Percentiles rank a stretch among this genome's conserved stretches.
Conservation (phyloP, 1,140 invertebrate species). For the Hylaeus anthracinus region DNA sequence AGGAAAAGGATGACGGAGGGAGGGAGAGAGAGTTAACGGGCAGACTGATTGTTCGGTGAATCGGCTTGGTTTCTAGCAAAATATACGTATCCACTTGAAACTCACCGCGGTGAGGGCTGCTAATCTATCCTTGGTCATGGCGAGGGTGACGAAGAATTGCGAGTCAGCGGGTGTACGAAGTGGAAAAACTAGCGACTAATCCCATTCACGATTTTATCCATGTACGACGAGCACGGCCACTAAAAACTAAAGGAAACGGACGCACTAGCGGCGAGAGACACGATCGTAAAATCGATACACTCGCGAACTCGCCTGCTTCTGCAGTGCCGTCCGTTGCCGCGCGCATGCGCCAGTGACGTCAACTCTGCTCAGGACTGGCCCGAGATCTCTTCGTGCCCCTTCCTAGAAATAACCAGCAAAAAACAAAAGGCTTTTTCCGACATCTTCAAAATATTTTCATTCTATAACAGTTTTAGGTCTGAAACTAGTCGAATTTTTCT, state of each 20-base stretch:
- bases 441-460: not conserved
- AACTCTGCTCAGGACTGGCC: conserved; percentile 63
- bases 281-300: conserved; percentile 89
- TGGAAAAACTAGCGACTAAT: conserved; percentile 83
- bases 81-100: conserved; percentile 41
- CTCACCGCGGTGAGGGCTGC: conserved; percentile 96
- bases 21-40: conserved; percentile 26
- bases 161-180: conserved; percentile 74
- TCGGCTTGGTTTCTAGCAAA: conserved; percentile 19
- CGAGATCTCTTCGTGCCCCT: not conserved
- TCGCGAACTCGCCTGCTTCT: conserved; percentile 82
- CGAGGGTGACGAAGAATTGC: conserved; percentile 80
- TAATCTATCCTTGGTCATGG: conserved; percentile 99
- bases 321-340: conserved; percentile 83
- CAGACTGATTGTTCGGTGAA: not conserved
- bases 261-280: conserved; percentile 84
- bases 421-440: not conserved
- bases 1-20: not conserved
- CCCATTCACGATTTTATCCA: conserved; percentile 89
- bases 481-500: too few relatives aligned
- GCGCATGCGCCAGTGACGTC: conserved; percentile 83
- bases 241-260: conserved; percentile 86
- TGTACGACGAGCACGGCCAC: conserved; percentile 84
- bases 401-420: not conserved
- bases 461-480: too few relatives aligned